Evolutionary conservation across 1,140 invertebrate species (phyloP), one percentile per base, ranked within the genome.

Genomic region (Tetramorium parvispinum): DNA sequence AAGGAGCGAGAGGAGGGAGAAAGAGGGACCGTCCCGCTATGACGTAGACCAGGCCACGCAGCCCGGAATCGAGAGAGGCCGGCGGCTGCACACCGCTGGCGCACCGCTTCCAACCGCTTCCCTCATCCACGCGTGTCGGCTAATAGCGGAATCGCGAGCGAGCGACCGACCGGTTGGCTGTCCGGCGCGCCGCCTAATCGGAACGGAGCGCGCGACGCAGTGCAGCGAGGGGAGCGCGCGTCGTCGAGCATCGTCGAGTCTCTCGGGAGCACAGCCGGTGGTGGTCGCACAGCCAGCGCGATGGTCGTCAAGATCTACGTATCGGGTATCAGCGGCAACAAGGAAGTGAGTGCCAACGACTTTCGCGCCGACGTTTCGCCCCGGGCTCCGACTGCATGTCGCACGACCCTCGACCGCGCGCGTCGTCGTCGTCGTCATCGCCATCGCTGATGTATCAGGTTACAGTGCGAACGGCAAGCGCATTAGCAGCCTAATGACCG

Each of bases 251-350:
- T 59, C 75, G 85, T 87, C 53, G 18, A 73, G 40, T 83, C 21
- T 7, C 4, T 40, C 3, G 32, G 4, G 65, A 8, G 8, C 37
- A 57, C 79, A 61, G 85, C 57, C 87, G 85, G 81, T 89, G 81
- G 55, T 85, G 40, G 40, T 24, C 40, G 21, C 40, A 32, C 43
- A 61, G 77, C 57, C 85, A 91, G 94, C 92, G 94, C 92, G 79
- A 98, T 98, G 98, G 98, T 97, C 93, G 97, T 98, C 88, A 98
- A 98, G 96, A 96, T 98, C 88, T 98, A 98, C 95, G 96, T 98
- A 94, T 98, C 98, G 94, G 97, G 98, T 91, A 98, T 98, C 95
- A 98, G 98, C 92, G 98, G 98, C 87, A 98, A 98, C 94, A 98
- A 98, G 95, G 98, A 98, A 97, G 98, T 98, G 95, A 97, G 94